Conservation (phyloP, 2,888 invertebrate species). For the Andrena camellia region DNA sequence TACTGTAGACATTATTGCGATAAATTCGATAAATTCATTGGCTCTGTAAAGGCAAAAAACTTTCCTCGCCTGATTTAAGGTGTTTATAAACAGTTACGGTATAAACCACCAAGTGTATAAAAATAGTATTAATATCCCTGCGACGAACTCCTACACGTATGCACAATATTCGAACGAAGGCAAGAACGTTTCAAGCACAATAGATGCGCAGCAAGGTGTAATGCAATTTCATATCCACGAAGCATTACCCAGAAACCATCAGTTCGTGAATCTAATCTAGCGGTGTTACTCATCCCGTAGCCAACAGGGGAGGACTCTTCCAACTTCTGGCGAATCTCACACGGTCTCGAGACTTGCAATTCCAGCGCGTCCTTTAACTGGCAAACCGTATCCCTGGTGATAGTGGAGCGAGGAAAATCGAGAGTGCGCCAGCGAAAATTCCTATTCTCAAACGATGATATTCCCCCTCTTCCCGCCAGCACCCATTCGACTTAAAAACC, state of each 20-base stretch:
- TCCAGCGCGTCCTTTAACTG: constrained; percentile 22
- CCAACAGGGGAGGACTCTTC: constrained; percentile 25
- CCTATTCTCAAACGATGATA: constrained; percentile 33
- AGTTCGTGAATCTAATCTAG: constrained; percentile 25
- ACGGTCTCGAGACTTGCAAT: constrained; percentile 16
- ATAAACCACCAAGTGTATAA: no score
- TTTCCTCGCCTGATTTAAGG: no score
- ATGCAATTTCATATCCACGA: constrained; percentile 24
- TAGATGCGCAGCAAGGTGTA: constrained; percentile 17
- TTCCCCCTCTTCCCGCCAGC: neutral
- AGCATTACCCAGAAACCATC: constrained; percentile 26
- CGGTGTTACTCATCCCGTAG: constrained; percentile 17
- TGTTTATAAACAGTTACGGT: no score
- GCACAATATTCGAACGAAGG: neutral
- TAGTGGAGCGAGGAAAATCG: neutral
- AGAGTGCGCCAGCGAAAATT: constrained; percentile 28
- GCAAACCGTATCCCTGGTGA: neutral
- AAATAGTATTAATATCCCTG: no score
- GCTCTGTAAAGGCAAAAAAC: no score
- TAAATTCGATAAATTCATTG: no score
- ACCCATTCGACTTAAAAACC: constrained; percentile 48
- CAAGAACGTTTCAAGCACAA: neutral
- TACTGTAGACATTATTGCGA: no score
- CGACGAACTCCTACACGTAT: no score
- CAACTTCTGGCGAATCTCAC: constrained; percentile 46